phyloP scores from a whole-genome alignment of 2,888 invertebrate genomes.

The Aspidapion aeneum region DNA sequence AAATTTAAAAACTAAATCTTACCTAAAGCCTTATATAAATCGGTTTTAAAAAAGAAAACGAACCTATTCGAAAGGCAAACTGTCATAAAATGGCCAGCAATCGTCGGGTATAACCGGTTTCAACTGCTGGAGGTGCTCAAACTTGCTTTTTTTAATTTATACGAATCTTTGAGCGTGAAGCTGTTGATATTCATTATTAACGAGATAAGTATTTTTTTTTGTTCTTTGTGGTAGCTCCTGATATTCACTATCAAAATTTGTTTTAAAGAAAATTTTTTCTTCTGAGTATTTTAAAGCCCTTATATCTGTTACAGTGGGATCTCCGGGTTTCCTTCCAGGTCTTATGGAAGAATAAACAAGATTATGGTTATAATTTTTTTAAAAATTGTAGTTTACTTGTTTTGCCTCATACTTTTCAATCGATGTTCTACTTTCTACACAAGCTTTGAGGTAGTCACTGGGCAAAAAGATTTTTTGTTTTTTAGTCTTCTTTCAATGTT shows the following conservation, averaged over 20 bases:
- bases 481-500: slow-evolving; percentile 26
- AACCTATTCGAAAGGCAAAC: slow-evolving; percentile 6
- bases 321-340: slow-evolving; percentile 17
- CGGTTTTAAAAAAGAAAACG: neutral
- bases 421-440: slow-evolving; percentile 20
- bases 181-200: neutral
- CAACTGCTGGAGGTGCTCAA: slow-evolving; percentile 14
- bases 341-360: slow-evolving; percentile 17
- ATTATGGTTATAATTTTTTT: slow-evolving; percentile 13
- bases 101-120: slow-evolving; percentile 10
- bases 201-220: neutral
- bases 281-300: slow-evolving; percentile 15
- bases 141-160: slow-evolving; percentile 9
- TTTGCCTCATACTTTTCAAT: slow-evolving; percentile 17
- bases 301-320: slow-evolving; percentile 10
- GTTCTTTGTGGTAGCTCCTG: slow-evolving; percentile 8
- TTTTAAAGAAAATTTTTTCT: slow-evolving; percentile 10
- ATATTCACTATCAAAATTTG: slow-evolving; percentile 6
- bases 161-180: slow-evolving; percentile 1
- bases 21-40: neutral
- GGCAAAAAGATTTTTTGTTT: slow-evolving; percentile 23
- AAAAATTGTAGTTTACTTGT: slow-evolving; percentile 15
- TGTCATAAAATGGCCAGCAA: slow-evolving; percentile 17
- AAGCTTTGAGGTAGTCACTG: slow-evolving; percentile 22
- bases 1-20: neutral